phyloP scores from a whole-genome alignment of 2,797 vertebrate genomes.

The Pitangus sulphuratus region DNA sequence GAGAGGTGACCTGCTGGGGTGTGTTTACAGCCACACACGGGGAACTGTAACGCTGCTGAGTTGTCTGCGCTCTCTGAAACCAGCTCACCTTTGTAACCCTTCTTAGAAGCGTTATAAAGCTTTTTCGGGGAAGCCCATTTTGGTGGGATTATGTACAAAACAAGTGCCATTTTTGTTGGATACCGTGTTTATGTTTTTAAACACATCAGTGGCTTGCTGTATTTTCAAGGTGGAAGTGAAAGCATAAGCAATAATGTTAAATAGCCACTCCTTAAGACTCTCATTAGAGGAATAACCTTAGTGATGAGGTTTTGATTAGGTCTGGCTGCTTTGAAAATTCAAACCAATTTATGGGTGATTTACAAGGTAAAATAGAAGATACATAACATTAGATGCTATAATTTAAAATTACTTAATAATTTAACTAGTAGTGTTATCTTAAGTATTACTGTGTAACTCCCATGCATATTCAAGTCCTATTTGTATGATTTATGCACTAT shows the following conservation, averaged over 20 bases:
- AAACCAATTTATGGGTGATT: neutral
- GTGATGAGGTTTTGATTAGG: neutral
- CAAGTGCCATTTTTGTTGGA: neutral
- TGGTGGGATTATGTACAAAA: neutral
- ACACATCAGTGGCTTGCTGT: neutral
- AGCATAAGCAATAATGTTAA: neutral
- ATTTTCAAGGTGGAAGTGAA: neutral
- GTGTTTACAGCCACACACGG: rapidly evolving
- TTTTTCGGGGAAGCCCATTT: neutral
- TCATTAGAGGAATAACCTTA: neutral
- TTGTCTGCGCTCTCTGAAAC: neutral
- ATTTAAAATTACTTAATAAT: neutral
- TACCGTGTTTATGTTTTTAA: neutral
- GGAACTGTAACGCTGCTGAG: neutral
- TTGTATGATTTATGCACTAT: rapidly evolving
- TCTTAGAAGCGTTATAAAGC: neutral
- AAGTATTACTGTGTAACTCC: neutral
- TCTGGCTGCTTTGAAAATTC: neutral
- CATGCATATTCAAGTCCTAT: rapidly evolving
- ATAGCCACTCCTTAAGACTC: neutral
- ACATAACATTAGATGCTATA: rapidly evolving
- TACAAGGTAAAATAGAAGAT: neutral
- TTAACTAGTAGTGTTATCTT: neutral
- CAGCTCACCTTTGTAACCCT: neutral
- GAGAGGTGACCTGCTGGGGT: rapidly evolving